phyloP scores from a whole-genome alignment of 2,797 vertebrate genomes.

The Heterohyrax brucei region DNA sequence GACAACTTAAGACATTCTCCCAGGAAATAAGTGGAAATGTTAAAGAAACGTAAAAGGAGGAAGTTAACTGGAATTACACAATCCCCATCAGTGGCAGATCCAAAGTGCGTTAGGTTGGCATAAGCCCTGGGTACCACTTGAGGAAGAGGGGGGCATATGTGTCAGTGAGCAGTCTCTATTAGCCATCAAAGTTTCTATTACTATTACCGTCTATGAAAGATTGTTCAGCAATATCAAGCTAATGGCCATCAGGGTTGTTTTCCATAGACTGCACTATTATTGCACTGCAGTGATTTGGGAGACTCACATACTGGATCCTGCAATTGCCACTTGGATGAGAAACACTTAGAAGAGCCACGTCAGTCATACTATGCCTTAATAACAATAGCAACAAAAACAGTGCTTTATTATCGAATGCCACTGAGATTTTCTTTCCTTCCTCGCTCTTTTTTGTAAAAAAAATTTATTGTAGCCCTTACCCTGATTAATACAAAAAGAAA shows the following conservation, averaged over 20 bases:
- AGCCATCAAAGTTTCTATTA: too few relatives aligned
- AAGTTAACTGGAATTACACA: not conserved
- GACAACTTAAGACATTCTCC: not conserved
- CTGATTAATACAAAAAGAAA: slow-evolving; percentile 11
- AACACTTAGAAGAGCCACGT: not conserved
- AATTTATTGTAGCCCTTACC: not conserved
- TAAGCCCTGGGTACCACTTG: too few relatives aligned
- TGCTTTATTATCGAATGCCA: not conserved
- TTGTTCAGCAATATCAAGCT: too few relatives aligned
- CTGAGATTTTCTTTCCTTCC: not conserved
- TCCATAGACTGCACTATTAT: too few relatives aligned
- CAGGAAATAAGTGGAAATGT: slow-evolving; percentile 16
- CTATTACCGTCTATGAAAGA: too few relatives aligned
- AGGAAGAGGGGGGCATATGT: too few relatives aligned
- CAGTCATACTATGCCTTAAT: not conserved
- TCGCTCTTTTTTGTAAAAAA: not conserved
- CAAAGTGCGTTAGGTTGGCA: too few relatives aligned
- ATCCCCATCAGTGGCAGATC: too few relatives aligned
- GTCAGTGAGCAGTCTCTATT: too few relatives aligned
- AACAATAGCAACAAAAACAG: not conserved
- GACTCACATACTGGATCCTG: not conserved
- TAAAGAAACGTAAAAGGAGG: not conserved
- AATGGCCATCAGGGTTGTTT: too few relatives aligned
- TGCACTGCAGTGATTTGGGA: not conserved
- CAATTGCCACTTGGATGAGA: not conserved